Base-by-base conservation (phyloP, 2,888 invertebrate species). In the Portevinia maculata region DNA sequence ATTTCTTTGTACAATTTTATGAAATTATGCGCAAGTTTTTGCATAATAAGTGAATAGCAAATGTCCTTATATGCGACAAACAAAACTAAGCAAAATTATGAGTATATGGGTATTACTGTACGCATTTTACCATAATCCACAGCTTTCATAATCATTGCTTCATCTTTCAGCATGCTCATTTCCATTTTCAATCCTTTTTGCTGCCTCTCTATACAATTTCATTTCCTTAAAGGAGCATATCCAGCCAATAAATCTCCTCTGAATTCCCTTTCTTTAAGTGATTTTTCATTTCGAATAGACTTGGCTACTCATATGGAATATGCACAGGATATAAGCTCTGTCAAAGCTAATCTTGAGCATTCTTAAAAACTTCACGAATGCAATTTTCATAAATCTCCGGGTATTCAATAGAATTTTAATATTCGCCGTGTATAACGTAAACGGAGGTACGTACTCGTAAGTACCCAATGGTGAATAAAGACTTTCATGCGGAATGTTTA, bases 311-410 rank as follows among this genome's bases (percentile, higher is more conserved):
- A 53, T 9, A 67, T 44, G 34, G 21, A 60, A 79, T 67, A 41
- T 48, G 46, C 57, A 39, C 8, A 73, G 71, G 37, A 73, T 74
- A 34, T 52, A 67, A 60, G 8, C 28, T 32, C 41, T 74, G 59
- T 55, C 60, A 79, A 52, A 67, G 73, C 73, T 79, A 67, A 67
- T 65, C 48, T 34, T 37, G 53, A 21, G 46, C n/a, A 32, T 55
- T 73, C 65, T 67, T 39, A 65, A n/a, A 59, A 60, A 69, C 15
- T 52, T 39, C 53, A 53, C 28, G 67, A 32, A 74, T 79, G 65
- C 67, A 79, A 73, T 79, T 67, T 67, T 74, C 60, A 74, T 79
- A 74, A 79, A 79, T 74, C 74, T 55, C 60, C 67, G 21, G 60
- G n/a, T 21, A 37, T 37, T 30, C 52, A 65, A 59, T 32, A 52